Evolutionary conservation across 2,888 invertebrate genomes (phyloP).

Genomic region (Sepioteuthis lessoniana): DNA sequence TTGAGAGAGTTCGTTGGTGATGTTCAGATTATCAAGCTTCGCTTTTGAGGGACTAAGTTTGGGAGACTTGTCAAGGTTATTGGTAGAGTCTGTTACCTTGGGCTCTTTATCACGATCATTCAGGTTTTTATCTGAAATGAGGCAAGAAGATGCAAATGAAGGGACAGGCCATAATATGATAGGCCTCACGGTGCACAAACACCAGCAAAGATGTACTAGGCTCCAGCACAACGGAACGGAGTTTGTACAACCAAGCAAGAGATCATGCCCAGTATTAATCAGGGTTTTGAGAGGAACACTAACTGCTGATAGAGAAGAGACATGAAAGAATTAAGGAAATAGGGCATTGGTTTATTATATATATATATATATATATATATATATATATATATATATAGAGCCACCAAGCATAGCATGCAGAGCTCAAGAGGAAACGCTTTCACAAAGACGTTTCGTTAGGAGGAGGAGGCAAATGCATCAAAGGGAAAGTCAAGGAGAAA

Average conservation of each 20-base stretch:
- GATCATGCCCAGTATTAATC: neutral
- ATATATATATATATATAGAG: neutral
- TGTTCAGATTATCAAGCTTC: constrained; percentile 35
- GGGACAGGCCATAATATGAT: neutral
- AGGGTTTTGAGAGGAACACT: neutral
- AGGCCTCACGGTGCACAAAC: neutral
- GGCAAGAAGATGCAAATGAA: constrained; percentile 42
- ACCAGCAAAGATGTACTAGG: neutral
- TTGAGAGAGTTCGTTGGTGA: constrained; percentile 34
- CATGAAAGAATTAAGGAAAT: neutral
- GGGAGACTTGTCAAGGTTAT: constrained; percentile 41
- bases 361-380: neutral
- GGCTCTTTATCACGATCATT: constrained; percentile 37
- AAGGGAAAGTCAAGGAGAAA: no score
- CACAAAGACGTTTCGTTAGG: neutral
- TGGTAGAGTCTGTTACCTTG: constrained; percentile 40
- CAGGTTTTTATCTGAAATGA: constrained; percentile 46
- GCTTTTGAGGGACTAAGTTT: neutral
- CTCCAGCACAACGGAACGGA: neutral
- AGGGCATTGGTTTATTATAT: no score
- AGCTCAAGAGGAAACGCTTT: neutral
- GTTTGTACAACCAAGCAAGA: neutral
- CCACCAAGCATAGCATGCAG: neutral
- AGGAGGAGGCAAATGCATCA: no score
- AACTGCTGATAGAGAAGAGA: neutral